Percentiles rank a stretch among this genome's conserved stretches.
Evolutionary conservation across 2,113 vertebrate species (phyloP).

Genomic region (Myiopsitta monachus): DNA sequence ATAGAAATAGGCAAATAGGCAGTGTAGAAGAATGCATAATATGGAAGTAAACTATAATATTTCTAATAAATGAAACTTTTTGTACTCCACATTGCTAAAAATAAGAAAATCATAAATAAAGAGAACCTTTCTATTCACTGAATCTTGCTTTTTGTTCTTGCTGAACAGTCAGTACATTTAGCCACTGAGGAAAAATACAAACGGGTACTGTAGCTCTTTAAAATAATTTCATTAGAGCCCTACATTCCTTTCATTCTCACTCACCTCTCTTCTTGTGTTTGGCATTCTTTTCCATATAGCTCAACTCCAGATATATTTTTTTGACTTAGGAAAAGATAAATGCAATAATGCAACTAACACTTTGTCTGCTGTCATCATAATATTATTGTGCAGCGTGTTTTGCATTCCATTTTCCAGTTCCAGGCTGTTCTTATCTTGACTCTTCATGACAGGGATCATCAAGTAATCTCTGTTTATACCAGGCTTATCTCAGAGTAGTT

Average conservation of each 20-base stretch:
- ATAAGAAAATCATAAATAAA: not conserved
- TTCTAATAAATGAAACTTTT: not conserved
- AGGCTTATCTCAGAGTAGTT: not conserved
- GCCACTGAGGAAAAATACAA: not conserved
- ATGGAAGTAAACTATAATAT: not conserved
- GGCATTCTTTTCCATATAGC: not conserved
- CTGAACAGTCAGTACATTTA: not conserved
- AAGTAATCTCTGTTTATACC: not conserved
- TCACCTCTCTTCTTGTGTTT: not conserved
- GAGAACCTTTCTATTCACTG: not conserved
- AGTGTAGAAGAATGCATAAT: not conserved
- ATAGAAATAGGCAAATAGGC: not conserved
- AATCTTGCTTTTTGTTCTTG: not conserved
- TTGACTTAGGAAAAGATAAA: not conserved
- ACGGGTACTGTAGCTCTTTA: not conserved
- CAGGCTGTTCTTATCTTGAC: not conserved
- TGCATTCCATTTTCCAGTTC: not conserved
- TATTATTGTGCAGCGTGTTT: not conserved
- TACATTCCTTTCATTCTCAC: not conserved
- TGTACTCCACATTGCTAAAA: not conserved
- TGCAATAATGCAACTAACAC: not conserved
- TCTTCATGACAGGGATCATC: not conserved
- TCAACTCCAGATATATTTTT: not conserved
- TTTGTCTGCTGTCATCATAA: not conserved
- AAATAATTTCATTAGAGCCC: not conserved